Evolutionary conservation across 2,888 invertebrate species (phyloP).

Genomic region (Pristionchus arcanus): DNA sequence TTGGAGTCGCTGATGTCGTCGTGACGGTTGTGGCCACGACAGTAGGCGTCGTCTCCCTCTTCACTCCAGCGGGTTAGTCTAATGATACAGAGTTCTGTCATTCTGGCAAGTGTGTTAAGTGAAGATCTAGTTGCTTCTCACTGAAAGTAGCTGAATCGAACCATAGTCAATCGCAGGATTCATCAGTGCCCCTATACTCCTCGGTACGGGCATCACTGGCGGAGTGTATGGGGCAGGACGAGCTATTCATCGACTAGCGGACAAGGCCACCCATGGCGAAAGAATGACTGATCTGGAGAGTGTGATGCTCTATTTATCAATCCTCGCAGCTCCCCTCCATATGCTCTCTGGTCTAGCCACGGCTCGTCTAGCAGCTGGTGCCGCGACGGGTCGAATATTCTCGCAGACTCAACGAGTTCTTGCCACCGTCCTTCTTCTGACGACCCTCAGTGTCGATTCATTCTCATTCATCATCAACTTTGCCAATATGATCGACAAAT

Average conservation of each 20-base stretch:
- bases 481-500: slow-evolving; percentile 54
- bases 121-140: too few species aligned
- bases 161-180: not conserved
- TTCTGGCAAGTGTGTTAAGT: not conserved
- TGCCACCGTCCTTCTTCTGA: slow-evolving; percentile 52
- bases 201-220: not conserved
- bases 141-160: too few species aligned
- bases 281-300: slow-evolving; percentile 56
- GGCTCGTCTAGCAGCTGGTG: slow-evolving; percentile 52
- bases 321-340: slow-evolving; percentile 46
- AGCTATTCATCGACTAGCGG: slow-evolving; percentile 54
- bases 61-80: slow-evolving; percentile 5
- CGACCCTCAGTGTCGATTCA: slow-evolving; percentile 52
- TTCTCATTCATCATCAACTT: slow-evolving; percentile 50
- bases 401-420: slow-evolving; percentile 31
- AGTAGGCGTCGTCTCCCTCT: slow-evolving; percentile 48
- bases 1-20: slow-evolving; percentile 13
- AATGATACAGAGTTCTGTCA: too few species aligned
- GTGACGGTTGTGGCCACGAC: slow-evolving; percentile 1
- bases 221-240: slow-evolving; percentile 41
- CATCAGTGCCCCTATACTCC: not conserved
- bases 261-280: slow-evolving; percentile 58
- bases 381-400: slow-evolving; percentile 56
- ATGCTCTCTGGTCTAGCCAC: slow-evolving; percentile 12
- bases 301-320: slow-evolving; percentile 41